A percentile compares a stretch with the other conserved stretches of the same genome.
Conservation (phyloP, 2,113 vertebrate genomes). For the Ochotona curzoniae region DNA sequence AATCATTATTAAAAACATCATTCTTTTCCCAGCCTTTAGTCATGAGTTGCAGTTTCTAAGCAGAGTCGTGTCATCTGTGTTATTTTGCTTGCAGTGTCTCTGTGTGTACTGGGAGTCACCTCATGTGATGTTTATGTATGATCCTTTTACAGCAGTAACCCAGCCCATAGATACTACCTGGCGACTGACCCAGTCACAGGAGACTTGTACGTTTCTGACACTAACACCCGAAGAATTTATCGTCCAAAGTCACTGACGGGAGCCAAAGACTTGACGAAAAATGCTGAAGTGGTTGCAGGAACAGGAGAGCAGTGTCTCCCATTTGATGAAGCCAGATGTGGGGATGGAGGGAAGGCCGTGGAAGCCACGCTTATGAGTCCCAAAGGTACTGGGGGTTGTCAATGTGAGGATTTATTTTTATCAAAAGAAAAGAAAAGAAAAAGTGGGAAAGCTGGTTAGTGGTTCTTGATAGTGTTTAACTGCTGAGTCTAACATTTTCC, state of each 20-base stretch:
- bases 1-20: not conserved
- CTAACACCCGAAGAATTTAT: conserved; percentile 97
- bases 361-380: conserved; percentile 97
- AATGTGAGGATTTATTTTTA: conserved; percentile 18
- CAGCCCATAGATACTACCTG: conserved; percentile 97
- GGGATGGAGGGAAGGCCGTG: conserved; percentile 95
- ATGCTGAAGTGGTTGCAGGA: conserved; percentile 94
- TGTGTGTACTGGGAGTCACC: not conserved
- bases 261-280: conserved; percentile 93
- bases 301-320: conserved; percentile 98
- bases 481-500: conserved; percentile 39
- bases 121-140: not conserved
- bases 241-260: conserved; percentile 90
- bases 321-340: conserved; percentile 97
- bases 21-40: conserved; percentile 7
- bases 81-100: not conserved
- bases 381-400: conserved; percentile 91
- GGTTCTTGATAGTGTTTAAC: not conserved
- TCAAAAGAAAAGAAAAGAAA: not conserved
- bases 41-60: not conserved
- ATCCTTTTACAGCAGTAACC: conserved; percentile 93
- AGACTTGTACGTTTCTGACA: conserved; percentile 97
- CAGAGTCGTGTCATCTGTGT: not conserved
- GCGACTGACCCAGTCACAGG: conserved; percentile 95
- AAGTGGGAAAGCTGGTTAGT: not conserved